Percentiles rank a stretch among this genome's conserved stretches.
phyloP scores from a whole-genome alignment of 2,888 invertebrate species.

The Rutpela maculata region DNA sequence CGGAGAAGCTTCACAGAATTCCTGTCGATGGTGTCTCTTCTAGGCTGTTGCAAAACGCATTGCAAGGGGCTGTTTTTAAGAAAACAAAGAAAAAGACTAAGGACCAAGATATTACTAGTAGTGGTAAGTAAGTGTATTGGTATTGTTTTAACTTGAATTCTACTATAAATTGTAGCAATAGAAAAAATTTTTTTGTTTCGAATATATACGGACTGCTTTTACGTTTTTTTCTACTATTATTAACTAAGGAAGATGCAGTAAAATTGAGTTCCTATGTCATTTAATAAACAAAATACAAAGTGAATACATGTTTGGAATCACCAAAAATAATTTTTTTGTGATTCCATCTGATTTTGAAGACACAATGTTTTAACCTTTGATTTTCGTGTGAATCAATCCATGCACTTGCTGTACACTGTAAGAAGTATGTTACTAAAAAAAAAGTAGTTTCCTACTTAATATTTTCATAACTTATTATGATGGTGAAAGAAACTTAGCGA shows the following conservation, averaged over 20 bases:
- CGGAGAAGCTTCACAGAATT: conserved; percentile 73
- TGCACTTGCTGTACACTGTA: too few species aligned
- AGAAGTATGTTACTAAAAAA: too few species aligned
- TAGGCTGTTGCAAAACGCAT: conserved; percentile 75
- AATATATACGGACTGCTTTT: too few species aligned
- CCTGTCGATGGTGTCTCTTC: conserved; percentile 72
- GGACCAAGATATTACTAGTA: conserved; percentile 63
- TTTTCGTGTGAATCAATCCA: too few species aligned
- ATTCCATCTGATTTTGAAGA: too few species aligned
- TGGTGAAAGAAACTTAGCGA: too few species aligned
- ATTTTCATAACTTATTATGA: too few species aligned
- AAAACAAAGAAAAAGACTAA: conserved; percentile 68
- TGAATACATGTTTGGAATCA: not conserved
- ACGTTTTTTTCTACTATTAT: not conserved
- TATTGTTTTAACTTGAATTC: conserved; percentile 29
- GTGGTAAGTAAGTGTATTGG: conserved; percentile 56
- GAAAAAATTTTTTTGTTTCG: too few species aligned
- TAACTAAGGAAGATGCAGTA: not conserved
- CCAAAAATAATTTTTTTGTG: too few species aligned
- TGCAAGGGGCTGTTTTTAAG: conserved; percentile 76
- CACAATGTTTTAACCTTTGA: too few species aligned
- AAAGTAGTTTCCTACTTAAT: too few species aligned
- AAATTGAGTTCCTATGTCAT: not conserved
- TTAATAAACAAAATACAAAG: not conserved
- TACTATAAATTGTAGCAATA: too few species aligned